Percentiles rank a stretch among this genome's conserved stretches.
Evolutionary conservation across 2,888 invertebrate species (phyloP).

Genomic region (Platerodrilus igneus): DNA sequence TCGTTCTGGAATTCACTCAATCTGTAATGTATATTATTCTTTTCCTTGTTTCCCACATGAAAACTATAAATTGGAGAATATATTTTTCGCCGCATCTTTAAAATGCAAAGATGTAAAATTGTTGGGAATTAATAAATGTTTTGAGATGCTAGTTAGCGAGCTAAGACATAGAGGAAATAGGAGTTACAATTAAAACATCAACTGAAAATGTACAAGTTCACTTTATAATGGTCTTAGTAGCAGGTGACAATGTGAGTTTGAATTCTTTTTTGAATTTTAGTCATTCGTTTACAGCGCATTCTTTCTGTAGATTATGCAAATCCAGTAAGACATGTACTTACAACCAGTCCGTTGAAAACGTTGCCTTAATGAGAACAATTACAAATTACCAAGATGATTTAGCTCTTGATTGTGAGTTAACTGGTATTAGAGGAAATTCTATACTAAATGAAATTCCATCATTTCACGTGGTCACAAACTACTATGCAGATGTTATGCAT

Average conservation of each 20-base stretch:
- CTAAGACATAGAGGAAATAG: slow-evolving; percentile 7
- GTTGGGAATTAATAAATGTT: slow-evolving; percentile 23
- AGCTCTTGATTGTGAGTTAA: slow-evolving; percentile 10
- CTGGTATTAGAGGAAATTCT: slow-evolving; percentile 16
- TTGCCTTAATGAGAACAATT: slow-evolving; percentile 19
- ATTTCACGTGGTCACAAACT: slow-evolving; percentile 19
- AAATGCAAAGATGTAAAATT: slow-evolving; percentile 27
- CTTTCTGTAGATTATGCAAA: no score
- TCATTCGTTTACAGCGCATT: no score
- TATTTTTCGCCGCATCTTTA: slow-evolving; percentile 22
- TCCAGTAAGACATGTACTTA: no score
- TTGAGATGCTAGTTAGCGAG: slow-evolving; percentile 16
- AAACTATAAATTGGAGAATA: slow-evolving; percentile 29
- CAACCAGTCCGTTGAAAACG: slow-evolving; percentile 14
- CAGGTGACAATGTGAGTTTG: slow-evolving; percentile 14
- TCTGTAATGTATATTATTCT: slow-evolving; percentile 29
- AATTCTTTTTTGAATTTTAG: no score
- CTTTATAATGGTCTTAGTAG: slow-evolving; percentile 18
- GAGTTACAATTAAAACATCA: no score
- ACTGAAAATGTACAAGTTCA: slow-evolving; percentile 11
- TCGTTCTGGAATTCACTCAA: slow-evolving; percentile 23
- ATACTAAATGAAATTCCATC: no score
- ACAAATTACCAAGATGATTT: slow-evolving; percentile 24
- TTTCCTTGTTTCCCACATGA: slow-evolving; percentile 27
- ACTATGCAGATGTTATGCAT: slow-evolving; percentile 20